These are phyloP conservation scores for Parnassius orleans DNA, from an alignment of 2,888 invertebrate genomes.

Conservation along the genomic window DNA sequence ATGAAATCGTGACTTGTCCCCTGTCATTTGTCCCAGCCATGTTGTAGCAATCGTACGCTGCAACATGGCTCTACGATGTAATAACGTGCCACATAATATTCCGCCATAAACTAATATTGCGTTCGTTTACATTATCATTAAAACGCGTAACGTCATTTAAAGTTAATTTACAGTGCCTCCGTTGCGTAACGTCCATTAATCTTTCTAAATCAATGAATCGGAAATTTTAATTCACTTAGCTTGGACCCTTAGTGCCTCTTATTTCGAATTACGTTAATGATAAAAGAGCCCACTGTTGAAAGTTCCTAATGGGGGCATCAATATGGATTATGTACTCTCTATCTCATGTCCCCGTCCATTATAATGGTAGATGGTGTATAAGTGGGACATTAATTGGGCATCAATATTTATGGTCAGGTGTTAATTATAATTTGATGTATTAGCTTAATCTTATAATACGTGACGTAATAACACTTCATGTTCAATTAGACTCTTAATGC, in stretches of 20 bases:
- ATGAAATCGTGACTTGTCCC: no score
- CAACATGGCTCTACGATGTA: no score
- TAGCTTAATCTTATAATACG: constrained; percentile 45
- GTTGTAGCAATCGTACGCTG: no score
- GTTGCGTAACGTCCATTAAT: constrained; percentile 41
- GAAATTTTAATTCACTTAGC: constrained; percentile 54
- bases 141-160: constrained; percentile 21
- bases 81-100: no score
- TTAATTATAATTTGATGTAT: constrained; percentile 48
- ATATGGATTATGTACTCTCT: constrained; percentile 52
- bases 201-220: constrained; percentile 49
- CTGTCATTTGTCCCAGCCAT: no score
- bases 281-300: constrained; percentile 52
- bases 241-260: constrained; percentile 43
- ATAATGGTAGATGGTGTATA: constrained; percentile 59
- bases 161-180: constrained; percentile 29
- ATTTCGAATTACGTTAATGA: constrained; percentile 44
- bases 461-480: constrained; percentile 24
- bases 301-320: constrained; percentile 65
- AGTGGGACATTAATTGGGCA: constrained; percentile 55
- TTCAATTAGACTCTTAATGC: constrained; percentile 24
- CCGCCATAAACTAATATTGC: no score
- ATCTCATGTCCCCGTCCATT: constrained; percentile 41
- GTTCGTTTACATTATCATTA: background rate
- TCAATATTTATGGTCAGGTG: constrained; percentile 51